A percentile compares a stretch with the other conserved stretches of the same genome.
These are phyloP conservation scores for Eupristina koningsbergeri DNA, from an alignment of 1,140 invertebrate species.

Conservation along the genomic window DNA sequence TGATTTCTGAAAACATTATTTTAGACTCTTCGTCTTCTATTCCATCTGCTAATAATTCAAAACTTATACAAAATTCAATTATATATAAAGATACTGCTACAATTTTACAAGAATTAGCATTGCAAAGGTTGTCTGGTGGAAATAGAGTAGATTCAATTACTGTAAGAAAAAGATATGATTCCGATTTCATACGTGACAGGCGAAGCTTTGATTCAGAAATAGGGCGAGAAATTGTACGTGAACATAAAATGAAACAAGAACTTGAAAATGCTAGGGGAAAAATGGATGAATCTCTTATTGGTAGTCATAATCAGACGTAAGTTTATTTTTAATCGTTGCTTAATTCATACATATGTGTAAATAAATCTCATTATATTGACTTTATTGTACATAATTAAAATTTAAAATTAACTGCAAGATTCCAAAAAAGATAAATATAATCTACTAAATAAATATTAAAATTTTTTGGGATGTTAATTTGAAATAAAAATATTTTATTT, in stretches of 20 bases:
- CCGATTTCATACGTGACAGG: constrained; percentile 61
- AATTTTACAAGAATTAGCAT: constrained; percentile 67
- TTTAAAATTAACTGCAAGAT: neutral
- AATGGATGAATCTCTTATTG: constrained; percentile 58
- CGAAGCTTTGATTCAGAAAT: constrained; percentile 75
- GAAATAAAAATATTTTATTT: neutral
- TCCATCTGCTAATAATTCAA: neutral
- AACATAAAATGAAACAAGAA: constrained; percentile 73
- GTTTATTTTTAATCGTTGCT: neutral
- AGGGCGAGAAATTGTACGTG: constrained; percentile 73
- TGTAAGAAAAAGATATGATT: constrained; percentile 59
- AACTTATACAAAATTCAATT: constrained; percentile 59
- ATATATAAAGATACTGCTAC: constrained; percentile 67
- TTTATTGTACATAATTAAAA: neutral
- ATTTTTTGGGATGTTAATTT: neutral
- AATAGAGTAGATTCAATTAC: constrained; percentile 53
- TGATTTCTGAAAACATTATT: constrained; percentile 58
- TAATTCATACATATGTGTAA: neutral
- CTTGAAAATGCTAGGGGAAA: constrained; percentile 67
- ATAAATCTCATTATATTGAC: neutral
- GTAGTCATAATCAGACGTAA: constrained; percentile 45
- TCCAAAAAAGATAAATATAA: neutral
- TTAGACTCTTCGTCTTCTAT: neutral
- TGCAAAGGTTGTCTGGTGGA: constrained; percentile 66
- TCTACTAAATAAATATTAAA: neutral